Percentiles rank a stretch among this genome's conserved stretches.
Evolutionary conservation across 2,797 vertebrate genomes (phyloP).

Genomic region (Bucorvus abyssinicus): DNA sequence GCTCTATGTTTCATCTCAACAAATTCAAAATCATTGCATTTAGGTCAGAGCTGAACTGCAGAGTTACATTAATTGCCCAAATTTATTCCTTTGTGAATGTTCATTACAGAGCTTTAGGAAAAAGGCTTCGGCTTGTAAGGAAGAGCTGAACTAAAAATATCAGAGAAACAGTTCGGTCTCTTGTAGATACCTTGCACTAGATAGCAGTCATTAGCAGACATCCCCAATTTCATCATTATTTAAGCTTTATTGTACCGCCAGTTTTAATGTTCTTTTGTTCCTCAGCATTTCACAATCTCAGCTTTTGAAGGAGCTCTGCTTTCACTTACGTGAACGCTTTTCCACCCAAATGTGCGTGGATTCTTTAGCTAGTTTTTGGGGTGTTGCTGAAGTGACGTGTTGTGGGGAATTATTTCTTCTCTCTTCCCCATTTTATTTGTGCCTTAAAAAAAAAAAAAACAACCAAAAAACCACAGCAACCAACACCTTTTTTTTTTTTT

Average conservation of each 20-base stretch:
- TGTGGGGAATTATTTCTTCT: background rate
- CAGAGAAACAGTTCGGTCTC: background rate
- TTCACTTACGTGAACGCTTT: fast-evolving
- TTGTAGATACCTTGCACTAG: background rate
- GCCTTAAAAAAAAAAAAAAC: background rate
- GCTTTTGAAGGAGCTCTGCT: background rate
- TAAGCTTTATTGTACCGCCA: background rate
- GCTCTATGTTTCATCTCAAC: background rate
- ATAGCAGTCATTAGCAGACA: background rate
- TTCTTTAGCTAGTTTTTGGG: background rate
- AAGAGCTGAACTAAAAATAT: background rate
- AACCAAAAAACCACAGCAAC: background rate
- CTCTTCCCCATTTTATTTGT: background rate
- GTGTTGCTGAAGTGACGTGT: background rate
- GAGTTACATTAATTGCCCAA: background rate
- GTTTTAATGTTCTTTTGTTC: background rate
- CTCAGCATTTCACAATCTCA: background rate
- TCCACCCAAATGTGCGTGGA: background rate
- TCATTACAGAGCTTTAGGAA: background rate
- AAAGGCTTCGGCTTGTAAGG: background rate
- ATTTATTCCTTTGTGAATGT: constrained; percentile 3
- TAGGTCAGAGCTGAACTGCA: background rate
- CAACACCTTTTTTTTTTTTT: background rate
- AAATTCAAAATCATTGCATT: background rate
- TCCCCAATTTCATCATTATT: background rate